These are phyloP conservation scores for Nasonia giraulti DNA, from an alignment of 1,140 invertebrate species.

Conservation along the genomic window DNA sequence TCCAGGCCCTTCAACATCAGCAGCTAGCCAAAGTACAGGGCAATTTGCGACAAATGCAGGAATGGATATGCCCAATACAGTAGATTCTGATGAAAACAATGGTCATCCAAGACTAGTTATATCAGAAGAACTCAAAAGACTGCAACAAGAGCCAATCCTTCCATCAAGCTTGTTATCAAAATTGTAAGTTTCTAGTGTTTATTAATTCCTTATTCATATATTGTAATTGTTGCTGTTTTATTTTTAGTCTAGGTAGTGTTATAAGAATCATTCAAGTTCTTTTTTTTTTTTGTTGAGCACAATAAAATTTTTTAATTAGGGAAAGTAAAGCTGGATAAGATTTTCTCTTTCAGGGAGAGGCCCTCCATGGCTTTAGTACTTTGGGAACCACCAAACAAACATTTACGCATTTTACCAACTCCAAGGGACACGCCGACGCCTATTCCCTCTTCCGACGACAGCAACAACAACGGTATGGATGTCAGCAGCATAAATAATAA, in stretches of 20 bases:
- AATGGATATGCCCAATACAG: conserved; percentile 52
- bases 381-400: conserved; percentile 82
- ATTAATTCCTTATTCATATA: neutral
- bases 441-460: conserved; percentile 53
- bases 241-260: neutral
- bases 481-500: conserved; percentile 52
- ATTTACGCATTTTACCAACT: conserved; percentile 67
- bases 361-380: conserved; percentile 85
- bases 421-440: conserved; percentile 55
- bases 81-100: conserved; percentile 59
- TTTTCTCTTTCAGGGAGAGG: conserved; percentile 75
- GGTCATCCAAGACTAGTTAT: conserved; percentile 74
- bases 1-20: conserved; percentile 59
- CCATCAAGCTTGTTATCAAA: conserved; percentile 77
- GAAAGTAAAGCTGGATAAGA: conserved; percentile 57
- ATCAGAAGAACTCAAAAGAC: conserved; percentile 82
- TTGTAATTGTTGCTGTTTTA: neutral
- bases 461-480: conserved; percentile 61
- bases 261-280: too few species aligned
- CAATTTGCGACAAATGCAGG: conserved; percentile 55
- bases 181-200: conserved; percentile 70
- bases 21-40: conserved; percentile 36
- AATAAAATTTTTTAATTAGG: conserved; percentile 17
- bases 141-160: conserved; percentile 78
- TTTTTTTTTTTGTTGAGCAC: neutral